A percentile compares a stretch with the other conserved stretches of the same genome.
phyloP scores from a whole-genome alignment of 64 coral and sea anemone species.

The Actinia tenebrosa region DNA sequence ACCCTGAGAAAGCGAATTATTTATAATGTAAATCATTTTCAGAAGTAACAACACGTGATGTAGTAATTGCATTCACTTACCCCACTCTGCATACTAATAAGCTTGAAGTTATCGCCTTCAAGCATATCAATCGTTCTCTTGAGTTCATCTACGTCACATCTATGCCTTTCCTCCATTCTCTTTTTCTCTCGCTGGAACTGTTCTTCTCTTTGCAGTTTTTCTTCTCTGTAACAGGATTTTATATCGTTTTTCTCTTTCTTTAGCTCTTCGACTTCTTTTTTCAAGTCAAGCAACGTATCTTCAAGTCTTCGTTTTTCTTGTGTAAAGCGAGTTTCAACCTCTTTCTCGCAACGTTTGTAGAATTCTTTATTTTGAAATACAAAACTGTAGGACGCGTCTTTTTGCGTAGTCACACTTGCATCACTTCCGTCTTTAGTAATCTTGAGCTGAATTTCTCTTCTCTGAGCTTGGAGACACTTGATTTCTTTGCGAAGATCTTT shows the following conservation, averaged over 20 bases:
- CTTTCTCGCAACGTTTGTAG: slow-evolving; percentile 1
- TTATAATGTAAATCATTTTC: too few species aligned
- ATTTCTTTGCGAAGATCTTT: slow-evolving; percentile 52
- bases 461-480: slow-evolving; percentile 43
- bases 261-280: slow-evolving; percentile 32
- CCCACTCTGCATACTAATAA: neutral
- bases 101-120: neutral
- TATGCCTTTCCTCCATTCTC: slow-evolving; percentile 32
- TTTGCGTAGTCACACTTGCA: neutral
- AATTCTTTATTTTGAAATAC: neutral
- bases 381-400: neutral
- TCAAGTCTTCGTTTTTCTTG: slow-evolving; percentile 28
- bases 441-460: slow-evolving; percentile 49
- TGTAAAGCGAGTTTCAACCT: neutral
- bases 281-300: slow-evolving; percentile 15
- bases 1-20: too few species aligned
- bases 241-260: slow-evolving; percentile 47
- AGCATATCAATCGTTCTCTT: slow-evolving; percentile 12
- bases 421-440: neutral
- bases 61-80: neutral
- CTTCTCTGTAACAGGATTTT: slow-evolving; percentile 38
- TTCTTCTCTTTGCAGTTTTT: slow-evolving; percentile 31
- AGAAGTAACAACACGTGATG: too few species aligned
- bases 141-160: slow-evolving; percentile 22
- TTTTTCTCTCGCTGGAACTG: slow-evolving; percentile 40